A percentile compares a stretch with the other conserved stretches of the same genome.
Conservation (phyloP, 2,888 invertebrate genomes). For the Drosophila sordidula region DNA sequence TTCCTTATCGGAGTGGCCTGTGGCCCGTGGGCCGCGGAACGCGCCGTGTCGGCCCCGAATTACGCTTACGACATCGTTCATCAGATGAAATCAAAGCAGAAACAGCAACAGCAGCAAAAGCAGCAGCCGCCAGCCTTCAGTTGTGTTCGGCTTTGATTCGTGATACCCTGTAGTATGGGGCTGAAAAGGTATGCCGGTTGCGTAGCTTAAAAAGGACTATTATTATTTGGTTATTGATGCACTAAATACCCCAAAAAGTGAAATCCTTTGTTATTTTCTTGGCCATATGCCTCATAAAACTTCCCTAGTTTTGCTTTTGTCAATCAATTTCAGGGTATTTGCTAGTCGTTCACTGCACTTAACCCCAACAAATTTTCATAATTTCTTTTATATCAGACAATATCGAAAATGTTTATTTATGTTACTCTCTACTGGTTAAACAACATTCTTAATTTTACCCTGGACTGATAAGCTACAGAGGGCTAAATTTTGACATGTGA, state of each 20-base stretch:
- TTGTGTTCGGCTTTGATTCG: conserved; percentile 12
- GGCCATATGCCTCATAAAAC: no score
- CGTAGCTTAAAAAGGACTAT: neutral
- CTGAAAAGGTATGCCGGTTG: neutral
- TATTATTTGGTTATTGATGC: neutral
- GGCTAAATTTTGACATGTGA: no score
- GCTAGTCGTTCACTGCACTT: no score
- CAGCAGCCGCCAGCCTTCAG: conserved; percentile 14
- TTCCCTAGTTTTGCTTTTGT: no score
- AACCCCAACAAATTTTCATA: no score
- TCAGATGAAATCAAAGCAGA: conserved; percentile 7
- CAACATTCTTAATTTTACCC: neutral
- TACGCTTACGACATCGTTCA: conserved; percentile 32
- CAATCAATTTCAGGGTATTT: neutral
- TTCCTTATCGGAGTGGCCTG: conserved; percentile 38
- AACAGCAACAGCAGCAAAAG: conserved; percentile 4
- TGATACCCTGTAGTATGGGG: conserved; percentile 1
- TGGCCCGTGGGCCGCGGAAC: conserved; percentile 4
- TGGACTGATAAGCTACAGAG: no score
- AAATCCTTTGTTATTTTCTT: no score
- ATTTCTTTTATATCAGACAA: no score
- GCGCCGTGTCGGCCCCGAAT: conserved; percentile 13
- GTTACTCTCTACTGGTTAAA: no score
- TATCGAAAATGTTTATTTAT: no score
- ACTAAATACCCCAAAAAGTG: neutral